Conservation (phyloP, 2,113 vertebrate species). For the Brevimyrus niger region DNA sequence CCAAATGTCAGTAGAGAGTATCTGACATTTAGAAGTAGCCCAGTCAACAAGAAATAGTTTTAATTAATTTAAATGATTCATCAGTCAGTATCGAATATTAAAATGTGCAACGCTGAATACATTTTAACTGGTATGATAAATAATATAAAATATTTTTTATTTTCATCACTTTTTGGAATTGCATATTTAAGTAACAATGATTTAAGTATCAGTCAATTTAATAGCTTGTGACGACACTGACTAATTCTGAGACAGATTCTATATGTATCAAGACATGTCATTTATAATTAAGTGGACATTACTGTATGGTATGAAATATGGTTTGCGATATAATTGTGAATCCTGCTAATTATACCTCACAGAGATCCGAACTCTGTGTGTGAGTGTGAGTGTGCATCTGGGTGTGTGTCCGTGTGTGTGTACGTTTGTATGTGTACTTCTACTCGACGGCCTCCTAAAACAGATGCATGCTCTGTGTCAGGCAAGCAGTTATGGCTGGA, state of each 20-base stretch:
- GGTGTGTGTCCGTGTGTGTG: not conserved
- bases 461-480: not conserved
- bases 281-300: not conserved
- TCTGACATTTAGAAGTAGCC: not conserved
- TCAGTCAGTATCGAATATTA: not conserved
- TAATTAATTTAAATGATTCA: slow-evolving; percentile 1
- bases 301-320: not conserved
- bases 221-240: not conserved
- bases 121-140: not conserved
- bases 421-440: not conserved
- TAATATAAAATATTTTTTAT: not conserved
- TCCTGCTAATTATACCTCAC: not conserved
- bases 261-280: not conserved
- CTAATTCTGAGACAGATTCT: not conserved
- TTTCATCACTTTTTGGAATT: not conserved
- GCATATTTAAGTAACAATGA: not conserved
- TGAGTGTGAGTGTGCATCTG: not conserved
- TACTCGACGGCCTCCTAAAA: slow-evolving; percentile 4
- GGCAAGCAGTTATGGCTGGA: not conserved
- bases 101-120: not conserved
- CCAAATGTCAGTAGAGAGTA: not conserved
- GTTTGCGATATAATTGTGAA: not conserved
- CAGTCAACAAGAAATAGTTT: not conserved
- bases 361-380: not conserved
- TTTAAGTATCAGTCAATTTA: not conserved